A percentile compares a stretch with the other conserved stretches of the same genome.
Conservation (phyloP, 2,797 vertebrate genomes). For the Sebastes taczanowskii region DNA sequence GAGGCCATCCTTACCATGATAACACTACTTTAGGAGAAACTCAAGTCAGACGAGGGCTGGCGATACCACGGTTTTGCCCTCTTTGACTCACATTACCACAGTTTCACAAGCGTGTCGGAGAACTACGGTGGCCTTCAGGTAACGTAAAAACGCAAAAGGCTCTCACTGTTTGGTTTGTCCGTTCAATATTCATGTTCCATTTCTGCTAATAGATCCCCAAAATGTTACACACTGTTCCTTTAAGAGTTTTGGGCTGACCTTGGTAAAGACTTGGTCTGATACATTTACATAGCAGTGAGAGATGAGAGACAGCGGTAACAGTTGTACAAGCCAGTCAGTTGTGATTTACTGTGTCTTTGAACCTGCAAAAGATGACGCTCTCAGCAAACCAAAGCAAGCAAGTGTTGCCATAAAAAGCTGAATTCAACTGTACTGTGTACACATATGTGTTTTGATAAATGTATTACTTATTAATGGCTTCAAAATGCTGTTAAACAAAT, state of each 20-base stretch:
- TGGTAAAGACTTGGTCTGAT: neutral
- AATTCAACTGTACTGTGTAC: neutral
- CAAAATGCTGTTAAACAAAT: neutral
- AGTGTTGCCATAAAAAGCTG: neutral
- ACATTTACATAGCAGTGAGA: neutral
- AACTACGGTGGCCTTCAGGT: too few relatives aligned
- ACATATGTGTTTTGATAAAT: neutral
- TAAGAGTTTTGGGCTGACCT: neutral
- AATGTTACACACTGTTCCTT: neutral
- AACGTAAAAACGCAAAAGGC: too few relatives aligned
- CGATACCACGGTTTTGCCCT: too few relatives aligned
- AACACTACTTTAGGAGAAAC: too few relatives aligned
- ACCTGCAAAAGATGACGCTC: neutral
- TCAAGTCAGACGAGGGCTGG: too few relatives aligned
- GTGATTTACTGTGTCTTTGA: neutral
- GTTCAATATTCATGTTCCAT: too few relatives aligned
- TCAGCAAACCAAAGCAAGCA: neutral
- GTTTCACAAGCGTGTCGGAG: too few relatives aligned
- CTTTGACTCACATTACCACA: too few relatives aligned
- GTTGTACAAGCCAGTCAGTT: neutral
- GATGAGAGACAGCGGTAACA: neutral
- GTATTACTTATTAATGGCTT: neutral
- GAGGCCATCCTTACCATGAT: too few relatives aligned
- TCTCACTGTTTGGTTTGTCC: too few relatives aligned
- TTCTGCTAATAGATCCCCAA: too few relatives aligned